Percentiles rank a stretch among this genome's conserved stretches.
Evolutionary conservation across 2,888 invertebrate genomes (phyloP).

Genomic region (Tenthredo notha): DNA sequence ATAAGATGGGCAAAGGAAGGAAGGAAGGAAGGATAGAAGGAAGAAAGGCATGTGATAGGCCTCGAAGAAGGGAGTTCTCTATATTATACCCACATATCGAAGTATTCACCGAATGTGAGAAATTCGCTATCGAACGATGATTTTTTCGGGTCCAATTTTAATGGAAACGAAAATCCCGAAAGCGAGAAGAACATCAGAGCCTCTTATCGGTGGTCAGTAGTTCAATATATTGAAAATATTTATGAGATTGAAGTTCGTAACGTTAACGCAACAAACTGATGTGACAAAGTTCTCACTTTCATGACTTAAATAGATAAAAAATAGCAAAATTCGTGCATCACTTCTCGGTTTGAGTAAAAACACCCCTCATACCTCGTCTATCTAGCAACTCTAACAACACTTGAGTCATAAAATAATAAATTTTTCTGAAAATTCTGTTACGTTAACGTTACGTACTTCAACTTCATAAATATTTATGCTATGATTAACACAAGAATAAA

Average conservation of each 20-base stretch:
- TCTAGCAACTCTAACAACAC: too few species aligned
- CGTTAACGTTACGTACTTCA: too few species aligned
- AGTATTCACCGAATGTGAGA: slow-evolving; percentile 36
- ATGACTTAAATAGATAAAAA: too few species aligned
- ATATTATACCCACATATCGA: slow-evolving; percentile 15
- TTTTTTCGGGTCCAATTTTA: background rate
- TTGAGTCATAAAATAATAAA: too few species aligned
- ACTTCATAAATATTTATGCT: background rate
- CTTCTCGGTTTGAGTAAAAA: too few species aligned
- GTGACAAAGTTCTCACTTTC: too few species aligned
- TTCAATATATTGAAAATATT: background rate
- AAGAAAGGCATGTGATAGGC: background rate
- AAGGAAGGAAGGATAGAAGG: slow-evolving; percentile 2
- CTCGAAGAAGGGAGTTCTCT: background rate
- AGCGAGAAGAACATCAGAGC: background rate
- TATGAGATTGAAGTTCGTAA: too few species aligned
- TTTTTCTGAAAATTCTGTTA: too few species aligned
- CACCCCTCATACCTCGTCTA: too few species aligned
- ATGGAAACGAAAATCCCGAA: slow-evolving; percentile 2
- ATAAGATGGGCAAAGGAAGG: background rate
- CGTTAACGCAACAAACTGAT: too few species aligned
- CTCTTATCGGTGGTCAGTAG: background rate
- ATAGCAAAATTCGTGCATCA: too few species aligned
- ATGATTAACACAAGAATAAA: background rate
- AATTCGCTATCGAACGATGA: background rate